phyloP scores from a whole-genome alignment of 2,797 vertebrate species.

The Macropodus opercularis region DNA sequence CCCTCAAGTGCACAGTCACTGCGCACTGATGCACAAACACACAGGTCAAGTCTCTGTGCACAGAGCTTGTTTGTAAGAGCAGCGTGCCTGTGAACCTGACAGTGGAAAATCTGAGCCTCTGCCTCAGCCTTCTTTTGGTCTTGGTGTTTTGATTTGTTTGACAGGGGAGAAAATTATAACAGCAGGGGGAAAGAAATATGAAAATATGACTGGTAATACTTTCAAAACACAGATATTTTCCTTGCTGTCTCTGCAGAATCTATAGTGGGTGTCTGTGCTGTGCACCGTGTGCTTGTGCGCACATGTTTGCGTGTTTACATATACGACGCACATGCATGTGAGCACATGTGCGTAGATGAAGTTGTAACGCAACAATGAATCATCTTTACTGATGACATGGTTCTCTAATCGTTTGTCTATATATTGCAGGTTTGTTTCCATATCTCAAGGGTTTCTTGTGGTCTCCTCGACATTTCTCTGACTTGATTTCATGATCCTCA shows the following conservation, averaged over 20 bases:
- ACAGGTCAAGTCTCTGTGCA: conserved; percentile 65
- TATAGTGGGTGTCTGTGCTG: conserved; percentile 24
- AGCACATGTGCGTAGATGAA: conserved; percentile 32
- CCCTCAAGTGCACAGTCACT: not conserved
- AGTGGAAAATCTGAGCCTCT: conserved; percentile 79
- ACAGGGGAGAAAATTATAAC: conserved; percentile 81
- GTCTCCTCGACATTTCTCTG: conserved; percentile 62
- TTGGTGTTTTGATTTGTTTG: conserved; percentile 79
- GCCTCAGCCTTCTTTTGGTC: conserved; percentile 71
- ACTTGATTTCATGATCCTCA: conserved; percentile 68
- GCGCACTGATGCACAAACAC: conserved; percentile 31
- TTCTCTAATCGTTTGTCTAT: conserved; percentile 77
- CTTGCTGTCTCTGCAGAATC: conserved; percentile 65
- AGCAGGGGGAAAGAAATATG: conserved; percentile 75
- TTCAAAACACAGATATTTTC: conserved; percentile 74
- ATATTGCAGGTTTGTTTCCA: conserved; percentile 79
- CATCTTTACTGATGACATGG: conserved; percentile 74
- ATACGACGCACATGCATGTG: conserved; percentile 14
- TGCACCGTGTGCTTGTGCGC: conserved; percentile 1
- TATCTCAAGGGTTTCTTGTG: conserved; percentile 70
- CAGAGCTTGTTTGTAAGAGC: conserved; percentile 73
- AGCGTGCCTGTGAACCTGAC: conserved; percentile 72
- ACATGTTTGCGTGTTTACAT: conserved; percentile 39
- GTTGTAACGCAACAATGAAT: conserved; percentile 53
- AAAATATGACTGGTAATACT: conserved; percentile 78